Evolutionary conservation across 2,797 vertebrate species (phyloP), one percentile per base, ranked within the genome.

Genomic region (Eulemur albifrons): DNA sequence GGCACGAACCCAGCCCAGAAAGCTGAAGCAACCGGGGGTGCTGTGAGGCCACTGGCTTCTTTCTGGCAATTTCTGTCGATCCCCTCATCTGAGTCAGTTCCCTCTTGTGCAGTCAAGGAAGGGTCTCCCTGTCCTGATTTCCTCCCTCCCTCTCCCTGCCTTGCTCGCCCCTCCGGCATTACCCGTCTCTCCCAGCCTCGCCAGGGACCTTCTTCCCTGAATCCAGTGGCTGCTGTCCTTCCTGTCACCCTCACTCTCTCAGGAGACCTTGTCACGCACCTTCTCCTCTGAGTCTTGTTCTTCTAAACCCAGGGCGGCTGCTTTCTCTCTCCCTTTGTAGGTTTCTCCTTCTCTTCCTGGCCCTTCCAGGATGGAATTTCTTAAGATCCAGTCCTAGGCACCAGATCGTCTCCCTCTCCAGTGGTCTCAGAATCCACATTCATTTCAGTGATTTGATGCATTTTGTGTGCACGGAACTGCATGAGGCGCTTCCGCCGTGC

Each of bases 391-490:
- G 7, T 18, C 35, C 15, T 15, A 4, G 35, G 13, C 38, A 0
- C 30, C 0, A 1, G 0, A 0, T 23, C 32, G 7, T 43, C 7
- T 11, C 59, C 38, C 18, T 25, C 21, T 11, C 5, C 4, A 1
- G 4, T 6, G 8, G 6, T 50, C 67, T 8, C 72, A 4, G n/a
- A 52, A 1, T 5, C 11, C 65, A 14, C 1, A 9, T 0, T 4
- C 8, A 2, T 27, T 18, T 9, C 17, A 0, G 1, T 7, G 80
- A n/a, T 9, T 1, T 2, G 0, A 1, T 1, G 1, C 0, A 0
- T 5, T 50, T 75, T 2, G 1, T 5, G 27, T 7, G 1, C 30
- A 4, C 3, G 14, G 61, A 54, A 27, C 18, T 2, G 7, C 13
- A 0, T 2, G 4, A 4, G 2, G n/a, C 5, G 43, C 48, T 48